Evolutionary conservation across 2,888 invertebrate genomes (phyloP).

Genomic region (Microctonus hyperodae): DNA sequence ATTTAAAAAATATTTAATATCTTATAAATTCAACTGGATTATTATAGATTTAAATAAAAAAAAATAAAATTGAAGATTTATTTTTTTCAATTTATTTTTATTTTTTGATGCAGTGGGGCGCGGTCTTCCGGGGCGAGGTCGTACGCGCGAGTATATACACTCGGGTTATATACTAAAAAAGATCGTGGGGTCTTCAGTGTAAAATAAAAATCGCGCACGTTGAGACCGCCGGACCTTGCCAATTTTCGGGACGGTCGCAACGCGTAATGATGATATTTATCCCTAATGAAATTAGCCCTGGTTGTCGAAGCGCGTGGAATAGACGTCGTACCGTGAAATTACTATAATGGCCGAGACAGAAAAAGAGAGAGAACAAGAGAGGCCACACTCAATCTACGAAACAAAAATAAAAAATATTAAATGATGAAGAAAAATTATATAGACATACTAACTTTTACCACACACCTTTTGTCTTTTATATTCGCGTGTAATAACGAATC

Average conservation of each 20-base stretch:
- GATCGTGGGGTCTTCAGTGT: slow-evolving; percentile 39
- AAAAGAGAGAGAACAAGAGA: no score
- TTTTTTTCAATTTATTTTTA: no score
- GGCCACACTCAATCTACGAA: slow-evolving; percentile 35
- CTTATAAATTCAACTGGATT: no score
- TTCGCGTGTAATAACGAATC: not conserved
- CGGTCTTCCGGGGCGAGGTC: slow-evolving; percentile 25
- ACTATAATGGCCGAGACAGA: slow-evolving; percentile 59
- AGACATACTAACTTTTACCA: not conserved
- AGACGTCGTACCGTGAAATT: slow-evolving; percentile 60
- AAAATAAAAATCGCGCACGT: slow-evolving; percentile 37
- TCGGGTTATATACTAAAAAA: slow-evolving; percentile 12
- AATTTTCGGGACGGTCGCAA: slow-evolving; percentile 52
- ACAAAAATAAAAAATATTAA: slow-evolving; percentile 12
- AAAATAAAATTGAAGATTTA: no score
- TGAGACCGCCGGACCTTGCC: slow-evolving; percentile 40
- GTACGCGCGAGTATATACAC: slow-evolving; percentile 3
- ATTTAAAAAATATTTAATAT: no score
- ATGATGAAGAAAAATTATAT: not conserved
- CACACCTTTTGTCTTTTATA: not conserved
- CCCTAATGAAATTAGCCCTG: slow-evolving; percentile 62
- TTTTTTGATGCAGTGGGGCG: slow-evolving; percentile 18
- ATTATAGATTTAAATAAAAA: no score
- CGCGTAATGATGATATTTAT: slow-evolving; percentile 62
- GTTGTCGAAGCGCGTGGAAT: slow-evolving; percentile 53